Evolutionary conservation across 2,888 invertebrate species (phyloP).

Genomic region (Elmis aenea): DNA sequence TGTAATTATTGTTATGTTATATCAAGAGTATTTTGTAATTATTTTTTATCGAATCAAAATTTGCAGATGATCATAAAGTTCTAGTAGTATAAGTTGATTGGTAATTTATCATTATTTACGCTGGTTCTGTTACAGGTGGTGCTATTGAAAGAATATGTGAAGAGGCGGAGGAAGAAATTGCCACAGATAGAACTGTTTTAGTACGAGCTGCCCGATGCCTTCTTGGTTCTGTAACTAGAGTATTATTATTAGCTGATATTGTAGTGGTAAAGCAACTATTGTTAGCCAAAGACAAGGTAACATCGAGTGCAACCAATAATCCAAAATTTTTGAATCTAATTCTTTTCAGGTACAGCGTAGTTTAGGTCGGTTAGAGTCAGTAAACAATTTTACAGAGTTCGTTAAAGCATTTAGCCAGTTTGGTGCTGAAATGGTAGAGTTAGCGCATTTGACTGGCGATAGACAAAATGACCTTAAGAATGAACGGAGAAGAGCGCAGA

Average conservation of each 20-base stretch:
- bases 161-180: constrained; percentile 58
- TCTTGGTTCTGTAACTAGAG: constrained; percentile 90
- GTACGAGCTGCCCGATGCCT: constrained; percentile 90
- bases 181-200: constrained; percentile 63
- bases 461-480: constrained; percentile 82
- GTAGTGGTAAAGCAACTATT: constrained; percentile 96
- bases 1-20: too few relatives aligned
- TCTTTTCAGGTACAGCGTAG: constrained; percentile 66
- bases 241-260: constrained; percentile 92
- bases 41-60: too few relatives aligned
- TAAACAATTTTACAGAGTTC: constrained; percentile 93
- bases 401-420: constrained; percentile 98
- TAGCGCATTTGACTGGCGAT: constrained; percentile 88
- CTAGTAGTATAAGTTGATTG: too few relatives aligned
- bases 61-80: too few relatives aligned
- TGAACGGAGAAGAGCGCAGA: constrained; percentile 91
- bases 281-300: constrained; percentile 91
- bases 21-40: too few relatives aligned
- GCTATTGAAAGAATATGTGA: constrained; percentile 91
- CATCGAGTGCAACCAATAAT: constrained; percentile 1
- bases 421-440: constrained; percentile 97
- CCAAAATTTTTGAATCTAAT: neutral
- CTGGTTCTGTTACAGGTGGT: constrained; percentile 58
- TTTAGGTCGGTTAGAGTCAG: constrained; percentile 78
- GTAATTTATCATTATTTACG: too few relatives aligned